Conservation (phyloP, 2,113 vertebrate species). For the Atractosteus spatula region DNA sequence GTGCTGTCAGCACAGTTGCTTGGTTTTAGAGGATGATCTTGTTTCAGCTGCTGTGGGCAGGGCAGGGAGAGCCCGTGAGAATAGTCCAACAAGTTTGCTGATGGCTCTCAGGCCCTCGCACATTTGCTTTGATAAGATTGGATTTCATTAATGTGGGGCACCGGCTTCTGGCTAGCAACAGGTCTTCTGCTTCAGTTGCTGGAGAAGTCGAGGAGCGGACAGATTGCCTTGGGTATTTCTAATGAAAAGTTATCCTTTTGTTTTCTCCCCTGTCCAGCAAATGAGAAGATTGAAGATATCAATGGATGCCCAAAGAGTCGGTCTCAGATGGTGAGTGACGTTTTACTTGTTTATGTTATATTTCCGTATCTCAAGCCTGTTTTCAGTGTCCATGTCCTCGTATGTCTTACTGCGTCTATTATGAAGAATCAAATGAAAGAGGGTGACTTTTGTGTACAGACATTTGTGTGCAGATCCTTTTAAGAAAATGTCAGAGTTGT, state of each 20-base stretch:
- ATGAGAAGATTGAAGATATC: slow-evolving; percentile 97
- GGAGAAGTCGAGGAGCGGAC: neutral
- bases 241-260: slow-evolving; percentile 29
- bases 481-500: too few species aligned
- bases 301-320: slow-evolving; percentile 95
- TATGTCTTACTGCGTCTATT: neutral
- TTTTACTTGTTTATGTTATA: slow-evolving; percentile 19
- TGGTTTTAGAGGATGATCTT: slow-evolving; percentile 60
- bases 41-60: slow-evolving; percentile 86
- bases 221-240: neutral
- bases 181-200: slow-evolving; percentile 21
- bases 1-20: slow-evolving; percentile 70
- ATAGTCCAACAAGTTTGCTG: slow-evolving; percentile 52
- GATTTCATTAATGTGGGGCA: slow-evolving; percentile 39
- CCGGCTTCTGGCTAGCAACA: slow-evolving; percentile 29
- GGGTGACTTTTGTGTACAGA: too few species aligned
- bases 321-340: slow-evolving; percentile 93
- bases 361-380: slow-evolving; percentile 22
- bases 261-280: slow-evolving; percentile 73
- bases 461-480: too few species aligned
- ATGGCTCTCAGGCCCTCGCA: slow-evolving; percentile 55
- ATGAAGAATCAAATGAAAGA: too few species aligned
- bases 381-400: neutral
- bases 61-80: slow-evolving; percentile 53
- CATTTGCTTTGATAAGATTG: slow-evolving; percentile 51